Evolutionary conservation across 64 coral and sea anemone genomes (phyloP).

Genomic region (Acropora tenuis): DNA sequence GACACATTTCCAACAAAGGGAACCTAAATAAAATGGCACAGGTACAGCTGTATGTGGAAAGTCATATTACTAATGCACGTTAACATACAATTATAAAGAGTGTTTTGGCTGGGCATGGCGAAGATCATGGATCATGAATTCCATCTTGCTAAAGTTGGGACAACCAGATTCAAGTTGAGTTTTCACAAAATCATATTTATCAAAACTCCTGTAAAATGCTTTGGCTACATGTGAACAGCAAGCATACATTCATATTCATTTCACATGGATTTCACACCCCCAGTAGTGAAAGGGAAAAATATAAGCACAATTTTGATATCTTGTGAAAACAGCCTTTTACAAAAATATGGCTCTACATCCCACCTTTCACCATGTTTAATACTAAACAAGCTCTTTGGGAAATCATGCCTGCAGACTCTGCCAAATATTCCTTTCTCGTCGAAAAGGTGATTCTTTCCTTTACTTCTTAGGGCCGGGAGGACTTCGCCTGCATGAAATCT

Average conservation of each 20-base stretch:
- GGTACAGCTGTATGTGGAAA: neutral
- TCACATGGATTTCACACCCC: no score
- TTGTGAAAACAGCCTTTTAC: no score
- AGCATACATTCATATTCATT: no score
- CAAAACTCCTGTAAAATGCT: no score
- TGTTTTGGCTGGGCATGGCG: conserved; percentile 27
- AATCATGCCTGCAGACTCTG: no score
- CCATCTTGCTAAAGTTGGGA: conserved; percentile 3
- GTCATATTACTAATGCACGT: neutral
- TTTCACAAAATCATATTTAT: no score
- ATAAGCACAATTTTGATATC: no score
- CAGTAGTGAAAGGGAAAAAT: neutral
- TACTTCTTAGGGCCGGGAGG: conserved; percentile 34
- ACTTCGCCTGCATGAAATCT: conserved; percentile 45
- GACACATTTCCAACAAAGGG: neutral
- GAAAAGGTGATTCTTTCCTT: conserved; percentile 76
- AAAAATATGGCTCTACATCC: no score
- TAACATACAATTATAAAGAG: conserved; percentile 1
- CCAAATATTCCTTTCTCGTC: conserved; percentile 61
- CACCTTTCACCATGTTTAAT: no score
- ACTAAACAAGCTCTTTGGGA: no score
- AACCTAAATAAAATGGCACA: neutral
- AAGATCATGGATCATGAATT: conserved; percentile 32
- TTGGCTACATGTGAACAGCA: no score
- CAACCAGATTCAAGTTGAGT: conserved; percentile 16